Conservation (phyloP, 2,113 vertebrate genomes). For the Rousettus leschenaultii region DNA sequence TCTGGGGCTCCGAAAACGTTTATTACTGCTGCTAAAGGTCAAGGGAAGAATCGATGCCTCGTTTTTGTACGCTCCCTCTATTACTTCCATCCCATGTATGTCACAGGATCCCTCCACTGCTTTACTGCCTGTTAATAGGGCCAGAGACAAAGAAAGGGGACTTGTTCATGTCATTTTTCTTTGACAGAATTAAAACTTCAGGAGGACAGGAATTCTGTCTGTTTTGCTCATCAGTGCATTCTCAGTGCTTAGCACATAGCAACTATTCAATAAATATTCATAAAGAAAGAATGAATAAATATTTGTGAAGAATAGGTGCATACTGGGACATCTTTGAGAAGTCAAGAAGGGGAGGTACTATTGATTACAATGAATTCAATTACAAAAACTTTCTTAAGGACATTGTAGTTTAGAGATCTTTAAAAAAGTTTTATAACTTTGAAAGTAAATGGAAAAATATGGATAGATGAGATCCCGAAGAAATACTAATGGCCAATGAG, state of each 20-base stretch:
- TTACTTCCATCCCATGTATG: background rate
- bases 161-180: background rate
- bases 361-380: background rate
- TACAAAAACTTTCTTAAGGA: background rate
- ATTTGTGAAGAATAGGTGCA: background rate
- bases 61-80: fast-evolving
- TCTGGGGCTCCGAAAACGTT: background rate
- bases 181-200: background rate
- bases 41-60: background rate
- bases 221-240: background rate
- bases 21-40: background rate
- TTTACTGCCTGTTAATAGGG: background rate
- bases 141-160: background rate
- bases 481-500: background rate
- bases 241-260: background rate
- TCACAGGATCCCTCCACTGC: no score
- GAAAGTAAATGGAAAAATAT: background rate
- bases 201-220: background rate
- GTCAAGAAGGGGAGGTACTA: background rate
- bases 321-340: background rate
- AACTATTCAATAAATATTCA: background rate
- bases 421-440: background rate
- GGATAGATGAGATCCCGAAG: background rate
- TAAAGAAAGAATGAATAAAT: background rate
- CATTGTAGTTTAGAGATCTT: background rate